These are phyloP conservation scores for Parauchenoglanis ngamensis DNA, from an alignment of 2,797 vertebrate genomes.

Conservation along the genomic window DNA sequence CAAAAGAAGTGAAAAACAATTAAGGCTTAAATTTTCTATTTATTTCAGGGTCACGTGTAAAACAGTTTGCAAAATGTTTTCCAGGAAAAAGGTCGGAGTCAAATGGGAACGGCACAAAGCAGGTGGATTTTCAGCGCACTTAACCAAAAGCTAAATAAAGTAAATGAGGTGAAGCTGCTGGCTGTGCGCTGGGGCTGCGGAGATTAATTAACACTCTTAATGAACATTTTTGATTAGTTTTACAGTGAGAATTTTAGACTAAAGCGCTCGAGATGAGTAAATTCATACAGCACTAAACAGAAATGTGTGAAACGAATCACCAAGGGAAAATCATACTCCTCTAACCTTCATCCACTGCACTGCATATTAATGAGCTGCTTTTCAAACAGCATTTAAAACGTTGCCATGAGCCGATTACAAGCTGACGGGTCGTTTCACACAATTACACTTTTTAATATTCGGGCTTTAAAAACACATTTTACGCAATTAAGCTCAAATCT, in stretches of 20 bases:
- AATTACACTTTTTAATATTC: background rate
- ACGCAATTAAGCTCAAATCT: background rate
- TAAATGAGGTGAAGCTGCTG: background rate
- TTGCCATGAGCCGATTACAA: background rate
- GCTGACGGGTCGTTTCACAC: background rate
- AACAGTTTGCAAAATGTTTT: background rate
- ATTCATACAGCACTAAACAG: background rate
- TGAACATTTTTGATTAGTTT: background rate
- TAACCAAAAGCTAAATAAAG: slow-evolving; percentile 19
- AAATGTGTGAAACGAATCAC: background rate
- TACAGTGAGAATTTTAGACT: background rate
- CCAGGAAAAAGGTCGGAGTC: background rate
- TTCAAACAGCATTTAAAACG: background rate
- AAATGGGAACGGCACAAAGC: background rate
- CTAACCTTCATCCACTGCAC: background rate
- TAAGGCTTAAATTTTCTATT: background rate
- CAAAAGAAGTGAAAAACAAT: background rate
- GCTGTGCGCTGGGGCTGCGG: background rate
- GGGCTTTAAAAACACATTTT: background rate
- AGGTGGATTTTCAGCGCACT: slow-evolving; percentile 23
- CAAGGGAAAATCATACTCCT: background rate
- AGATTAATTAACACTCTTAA: slow-evolving; percentile 27
- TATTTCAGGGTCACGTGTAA: slow-evolving; percentile 15
- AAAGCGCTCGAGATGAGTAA: background rate
- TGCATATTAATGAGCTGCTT: background rate